phyloP scores from a whole-genome alignment of 2,113 vertebrate species.

The Eublepharis macularius region DNA sequence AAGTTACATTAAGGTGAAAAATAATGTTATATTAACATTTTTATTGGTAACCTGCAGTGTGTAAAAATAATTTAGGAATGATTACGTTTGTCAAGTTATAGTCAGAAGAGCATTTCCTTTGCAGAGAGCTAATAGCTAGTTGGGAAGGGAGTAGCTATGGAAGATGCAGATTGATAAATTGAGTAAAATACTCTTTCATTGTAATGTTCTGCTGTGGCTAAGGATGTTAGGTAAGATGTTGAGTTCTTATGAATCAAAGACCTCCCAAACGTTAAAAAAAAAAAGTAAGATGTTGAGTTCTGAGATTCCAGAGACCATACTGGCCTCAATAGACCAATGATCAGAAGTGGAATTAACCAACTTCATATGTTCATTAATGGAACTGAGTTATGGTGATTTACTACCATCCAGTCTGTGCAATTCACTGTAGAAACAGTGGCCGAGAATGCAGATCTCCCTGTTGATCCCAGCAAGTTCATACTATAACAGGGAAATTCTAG shows the following conservation, averaged over 20 bases:
- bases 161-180: background rate
- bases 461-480: no score
- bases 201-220: background rate
- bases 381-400: no score
- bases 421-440: no score
- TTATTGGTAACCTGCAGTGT: background rate
- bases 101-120: background rate
- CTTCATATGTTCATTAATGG: no score
- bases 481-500: no score
- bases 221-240: background rate
- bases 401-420: no score
- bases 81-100: background rate
- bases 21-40: background rate
- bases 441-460: no score
- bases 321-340: no score
- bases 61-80: background rate
- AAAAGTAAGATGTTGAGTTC: no score
- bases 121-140: background rate
- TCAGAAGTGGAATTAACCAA: no score
- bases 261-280: no score
- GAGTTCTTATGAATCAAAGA: background rate
- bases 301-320: no score
- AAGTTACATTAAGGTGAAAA: conserved; percentile 65
- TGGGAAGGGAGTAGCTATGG: background rate
- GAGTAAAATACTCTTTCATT: background rate